phyloP scores from a whole-genome alignment of 2,797 vertebrate species.

The Gambusia yucatana region DNA sequence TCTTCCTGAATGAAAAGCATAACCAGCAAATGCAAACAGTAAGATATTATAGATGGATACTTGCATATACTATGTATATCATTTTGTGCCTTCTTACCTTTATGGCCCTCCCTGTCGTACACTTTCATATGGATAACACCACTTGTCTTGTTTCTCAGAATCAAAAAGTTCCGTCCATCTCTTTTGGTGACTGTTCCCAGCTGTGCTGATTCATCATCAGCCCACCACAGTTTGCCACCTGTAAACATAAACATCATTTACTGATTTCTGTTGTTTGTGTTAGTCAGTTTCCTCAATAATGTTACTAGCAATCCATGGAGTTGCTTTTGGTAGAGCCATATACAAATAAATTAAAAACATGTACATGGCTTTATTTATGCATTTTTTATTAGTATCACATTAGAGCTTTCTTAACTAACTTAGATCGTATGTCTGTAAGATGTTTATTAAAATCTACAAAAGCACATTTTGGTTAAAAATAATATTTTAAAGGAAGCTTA shows the following conservation, averaged over 20 bases:
- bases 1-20: slow-evolving; percentile 82
- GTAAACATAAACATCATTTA: slow-evolving; percentile 37
- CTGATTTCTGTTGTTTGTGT: too few species aligned
- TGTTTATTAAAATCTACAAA: background rate
- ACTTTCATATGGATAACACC: slow-evolving; percentile 97
- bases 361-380: background rate
- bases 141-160: slow-evolving; percentile 92
- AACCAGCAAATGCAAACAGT: slow-evolving; percentile 14
- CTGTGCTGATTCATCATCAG: slow-evolving; percentile 92
- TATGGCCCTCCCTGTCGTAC: slow-evolving; percentile 93
- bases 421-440: background rate
- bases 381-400: background rate
- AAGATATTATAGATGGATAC: background rate
- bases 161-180: slow-evolving; percentile 87
- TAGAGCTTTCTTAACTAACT: background rate
- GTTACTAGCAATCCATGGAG: background rate
- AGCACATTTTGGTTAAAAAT: slow-evolving; percentile 12
- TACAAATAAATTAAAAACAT: background rate
- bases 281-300: background rate
- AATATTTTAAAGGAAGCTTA: slow-evolving; percentile 17
- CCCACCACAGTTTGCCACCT: slow-evolving; percentile 98
- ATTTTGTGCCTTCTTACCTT: slow-evolving; percentile 80
- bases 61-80: background rate
- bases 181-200: slow-evolving; percentile 93
- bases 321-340: background rate